Base-by-base conservation (phyloP, 2,797 vertebrate species). In the Takifugu rubripes region DNA sequence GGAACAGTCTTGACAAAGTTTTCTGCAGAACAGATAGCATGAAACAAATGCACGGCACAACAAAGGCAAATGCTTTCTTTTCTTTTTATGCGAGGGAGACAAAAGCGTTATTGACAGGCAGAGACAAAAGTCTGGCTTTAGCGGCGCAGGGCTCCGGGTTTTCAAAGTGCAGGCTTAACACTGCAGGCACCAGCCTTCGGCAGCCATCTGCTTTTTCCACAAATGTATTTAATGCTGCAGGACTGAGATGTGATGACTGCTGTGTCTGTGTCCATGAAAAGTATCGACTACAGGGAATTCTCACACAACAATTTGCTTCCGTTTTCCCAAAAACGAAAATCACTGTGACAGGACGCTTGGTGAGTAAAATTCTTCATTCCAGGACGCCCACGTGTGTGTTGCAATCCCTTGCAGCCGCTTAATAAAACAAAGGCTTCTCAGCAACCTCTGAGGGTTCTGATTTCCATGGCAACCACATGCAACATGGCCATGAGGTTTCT, bases 391-490 rank as follows among this genome's bases (percentile, higher is more conserved):
- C 75, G 0, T 69, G 60, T 17, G 3, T 72, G 72, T 75, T 78
- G 67, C 76, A 66, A 59, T 71, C 77, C 68, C 68, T 78, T 49
- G 61, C 56, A 79, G 81, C 66, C 64, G 66, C 84, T 88, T 84
- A 65, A 77, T 80, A 78, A 87, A 85, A 88, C 77, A 86, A 84
- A 85, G 69, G 68, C 61, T 68, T 64, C 48, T 57, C 56, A 50
- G 56, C 63, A 74, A 77, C 78, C 74, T 82, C 72, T 74, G 64
- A 81, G 75, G 76, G 69, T 68, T 82, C 58, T 14, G 0, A 84
- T 89, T 79, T 78, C 87, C 84, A 88, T 87, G 85, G 88, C 75
- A 87, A 90, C 87, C 52, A 40, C 83, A 87, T 84, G 80, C 52
- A 70, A 72, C 12, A 7, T 1, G 33, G 66, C 66, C 57, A 54